Evolutionary conservation across 2,888 invertebrate species (phyloP), one percentile per base, ranked within the genome.

Genomic region (Resseliella maxima): DNA sequence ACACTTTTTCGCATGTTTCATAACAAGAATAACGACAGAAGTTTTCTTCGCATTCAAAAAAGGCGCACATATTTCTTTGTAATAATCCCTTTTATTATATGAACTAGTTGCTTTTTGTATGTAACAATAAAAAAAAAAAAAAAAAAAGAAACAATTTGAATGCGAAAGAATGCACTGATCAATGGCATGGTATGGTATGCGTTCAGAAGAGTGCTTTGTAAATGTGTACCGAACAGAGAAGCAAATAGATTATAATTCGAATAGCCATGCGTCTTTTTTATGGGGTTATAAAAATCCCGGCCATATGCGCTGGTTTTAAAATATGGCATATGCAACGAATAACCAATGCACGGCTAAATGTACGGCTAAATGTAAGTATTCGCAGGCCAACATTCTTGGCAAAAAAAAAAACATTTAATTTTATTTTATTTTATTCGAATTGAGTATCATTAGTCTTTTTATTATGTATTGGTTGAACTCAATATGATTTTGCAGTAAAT

Each of bases 251-350:
- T 36, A 36, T 15, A 81, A 85, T 85, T 85, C 85, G 36, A 85
- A 85, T 85, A 41, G 41, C 41, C 85, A 85, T 85, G 85, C 85
- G 41, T 85, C 85, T 85, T 41, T 24, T 85, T 85, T 85, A 85
- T 85, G 15, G 81, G 85, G 36, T 85, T 45, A 85, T 85, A 85
- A 85, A 85, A 85, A 85, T 85, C 85, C 85, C 15, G 24, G 41
- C 85, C 85, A 85, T 85, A 85, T 85, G 85, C 85, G 85, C 85
- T 85, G 41, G n/a, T 41, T 85, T 85, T 85, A 85, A 85, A 85
- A 85, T 85, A 85, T 85, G 12, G 45, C 85, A 21, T n/a, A 81
- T 81, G 36, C 31, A 85, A 85, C 18, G 85, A 85, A 85, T 85
- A 41, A 24, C 85, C 38, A 59, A 59, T 59, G 24, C 59, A 59